Conservation (phyloP, 2,113 vertebrate genomes). For the Heterochromis multidens region DNA sequence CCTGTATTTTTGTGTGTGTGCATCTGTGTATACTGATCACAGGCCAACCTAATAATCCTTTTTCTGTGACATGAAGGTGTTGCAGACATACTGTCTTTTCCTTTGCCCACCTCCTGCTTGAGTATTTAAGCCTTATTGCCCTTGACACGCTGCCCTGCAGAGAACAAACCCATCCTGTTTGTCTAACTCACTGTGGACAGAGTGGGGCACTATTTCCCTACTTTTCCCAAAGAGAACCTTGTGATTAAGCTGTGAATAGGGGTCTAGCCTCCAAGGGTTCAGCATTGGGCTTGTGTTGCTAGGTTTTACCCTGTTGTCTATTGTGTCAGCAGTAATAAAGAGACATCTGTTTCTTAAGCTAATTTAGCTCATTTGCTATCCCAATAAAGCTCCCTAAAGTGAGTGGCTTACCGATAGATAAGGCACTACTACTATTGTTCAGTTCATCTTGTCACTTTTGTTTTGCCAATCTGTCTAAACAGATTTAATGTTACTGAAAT, state of each 20-base stretch:
- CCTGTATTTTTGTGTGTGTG: constrained; percentile 24
- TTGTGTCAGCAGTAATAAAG: constrained; percentile 12
- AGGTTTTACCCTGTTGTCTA: neutral
- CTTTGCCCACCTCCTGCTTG: constrained; percentile 31
- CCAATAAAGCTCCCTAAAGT: constrained; percentile 10
- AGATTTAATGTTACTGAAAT: constrained; percentile 2
- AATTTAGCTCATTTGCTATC: constrained; percentile 25
- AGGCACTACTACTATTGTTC: neutral
- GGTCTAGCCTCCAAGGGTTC: neutral
- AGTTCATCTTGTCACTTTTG: constrained; percentile 33
- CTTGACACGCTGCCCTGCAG: constrained; percentile 28
- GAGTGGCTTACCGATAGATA: constrained; percentile 1
- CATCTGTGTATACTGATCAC: constrained; percentile 32
- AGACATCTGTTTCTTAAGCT: constrained; percentile 42
- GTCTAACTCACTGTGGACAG: constrained; percentile 33
- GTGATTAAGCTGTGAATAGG: neutral
- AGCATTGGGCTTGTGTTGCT: neutral
- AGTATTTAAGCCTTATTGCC: constrained; percentile 47
- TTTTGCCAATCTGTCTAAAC: constrained; percentile 27
- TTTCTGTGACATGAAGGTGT: constrained; percentile 48
- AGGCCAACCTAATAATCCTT: constrained; percentile 32
- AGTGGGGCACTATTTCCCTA: constrained; percentile 54
- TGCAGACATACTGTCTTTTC: constrained; percentile 40
- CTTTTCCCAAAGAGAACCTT: neutral
- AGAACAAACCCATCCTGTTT: neutral